Conservation (phyloP, 2,797 vertebrate species). For the Acanthurus tractus region DNA sequence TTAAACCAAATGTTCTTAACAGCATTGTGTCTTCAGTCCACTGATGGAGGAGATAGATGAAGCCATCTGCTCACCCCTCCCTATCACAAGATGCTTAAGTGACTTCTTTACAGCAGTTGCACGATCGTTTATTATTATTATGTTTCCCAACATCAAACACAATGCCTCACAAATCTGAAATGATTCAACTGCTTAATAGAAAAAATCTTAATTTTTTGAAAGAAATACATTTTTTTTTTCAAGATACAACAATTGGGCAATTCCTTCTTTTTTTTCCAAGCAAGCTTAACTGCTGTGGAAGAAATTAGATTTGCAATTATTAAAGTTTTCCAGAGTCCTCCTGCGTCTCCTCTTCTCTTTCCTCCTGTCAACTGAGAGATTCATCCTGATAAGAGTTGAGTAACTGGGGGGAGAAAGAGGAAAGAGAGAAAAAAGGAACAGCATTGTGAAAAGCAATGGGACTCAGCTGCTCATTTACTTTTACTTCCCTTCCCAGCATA, state of each 20-base stretch:
- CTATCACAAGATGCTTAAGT: slow-evolving; percentile 19
- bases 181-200: slow-evolving; percentile 27
- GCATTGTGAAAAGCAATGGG: slow-evolving; percentile 36
- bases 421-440: slow-evolving; percentile 10
- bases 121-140: slow-evolving; percentile 35
- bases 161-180: slow-evolving; percentile 20
- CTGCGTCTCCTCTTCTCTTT: slow-evolving; percentile 17
- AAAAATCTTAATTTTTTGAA: slow-evolving; percentile 36
- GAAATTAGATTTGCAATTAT: slow-evolving; percentile 14
- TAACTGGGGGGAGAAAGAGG: slow-evolving; percentile 5
- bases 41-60: slow-evolving; percentile 28
- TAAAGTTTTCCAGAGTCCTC: slow-evolving; percentile 29
- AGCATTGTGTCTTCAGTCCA: slow-evolving; percentile 13
- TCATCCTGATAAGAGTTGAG: slow-evolving; percentile 33
- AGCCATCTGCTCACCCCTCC: slow-evolving; percentile 45
- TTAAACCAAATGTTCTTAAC: slow-evolving; percentile 29
- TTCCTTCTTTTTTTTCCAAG: slow-evolving; percentile 27
- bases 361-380: slow-evolving; percentile 20
- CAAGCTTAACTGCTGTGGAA: slow-evolving; percentile 15
- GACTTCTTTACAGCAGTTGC: slow-evolving; percentile 38
- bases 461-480: slow-evolving; percentile 55
- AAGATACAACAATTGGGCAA: slow-evolving; percentile 34
- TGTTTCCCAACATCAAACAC: slow-evolving; percentile 21
- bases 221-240: slow-evolving; percentile 20
- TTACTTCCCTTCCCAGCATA: slow-evolving; percentile 55